Conservation (phyloP, 2,797 vertebrate genomes). For the Pogonophryne albipinna region DNA sequence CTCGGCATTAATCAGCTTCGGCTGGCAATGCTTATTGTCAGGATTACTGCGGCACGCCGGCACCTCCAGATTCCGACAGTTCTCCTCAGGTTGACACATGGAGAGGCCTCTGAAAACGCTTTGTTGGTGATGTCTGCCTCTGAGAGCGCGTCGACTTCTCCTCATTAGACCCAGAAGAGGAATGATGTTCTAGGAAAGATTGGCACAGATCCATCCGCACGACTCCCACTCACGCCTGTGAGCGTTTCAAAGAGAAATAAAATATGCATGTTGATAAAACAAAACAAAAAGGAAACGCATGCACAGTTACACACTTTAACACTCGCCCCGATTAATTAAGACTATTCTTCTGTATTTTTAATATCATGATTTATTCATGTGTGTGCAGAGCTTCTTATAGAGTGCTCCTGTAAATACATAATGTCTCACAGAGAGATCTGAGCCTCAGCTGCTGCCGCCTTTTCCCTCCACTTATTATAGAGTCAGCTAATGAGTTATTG, state of each 20-base stretch:
- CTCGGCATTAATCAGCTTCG: slow-evolving; percentile 73
- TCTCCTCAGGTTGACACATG: slow-evolving; percentile 21
- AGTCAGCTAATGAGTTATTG: slow-evolving; percentile 72
- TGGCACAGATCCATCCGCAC: slow-evolving; percentile 53
- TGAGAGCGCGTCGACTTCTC: slow-evolving; percentile 12
- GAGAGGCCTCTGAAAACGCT: slow-evolving; percentile 35
- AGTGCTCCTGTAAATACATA: slow-evolving; percentile 56
- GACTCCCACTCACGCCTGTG: slow-evolving; percentile 30
- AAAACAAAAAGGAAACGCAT: not conserved
- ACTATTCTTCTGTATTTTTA: slow-evolving; percentile 52
- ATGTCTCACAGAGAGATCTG: slow-evolving; percentile 53
- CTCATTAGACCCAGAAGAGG: slow-evolving; percentile 53
- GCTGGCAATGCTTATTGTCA: slow-evolving; percentile 64
- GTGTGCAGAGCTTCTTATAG: slow-evolving; percentile 47
- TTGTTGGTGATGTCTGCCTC: slow-evolving; percentile 44
- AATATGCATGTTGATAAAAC: slow-evolving; percentile 35
- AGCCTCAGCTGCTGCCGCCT: slow-evolving; percentile 33
- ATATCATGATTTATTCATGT: slow-evolving; percentile 67
- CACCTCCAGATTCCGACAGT: slow-evolving; percentile 25
- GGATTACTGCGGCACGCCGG: slow-evolving; percentile 54
- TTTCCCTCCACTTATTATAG: slow-evolving; percentile 40
- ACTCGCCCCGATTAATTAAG: slow-evolving; percentile 36
- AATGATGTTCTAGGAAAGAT: slow-evolving; percentile 39
- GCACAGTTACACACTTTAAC: slow-evolving; percentile 12
- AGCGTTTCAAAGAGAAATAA: slow-evolving; percentile 42